Evolutionary conservation across 2,113 vertebrate genomes (phyloP).

Genomic region (Aplodontia rufa): DNA sequence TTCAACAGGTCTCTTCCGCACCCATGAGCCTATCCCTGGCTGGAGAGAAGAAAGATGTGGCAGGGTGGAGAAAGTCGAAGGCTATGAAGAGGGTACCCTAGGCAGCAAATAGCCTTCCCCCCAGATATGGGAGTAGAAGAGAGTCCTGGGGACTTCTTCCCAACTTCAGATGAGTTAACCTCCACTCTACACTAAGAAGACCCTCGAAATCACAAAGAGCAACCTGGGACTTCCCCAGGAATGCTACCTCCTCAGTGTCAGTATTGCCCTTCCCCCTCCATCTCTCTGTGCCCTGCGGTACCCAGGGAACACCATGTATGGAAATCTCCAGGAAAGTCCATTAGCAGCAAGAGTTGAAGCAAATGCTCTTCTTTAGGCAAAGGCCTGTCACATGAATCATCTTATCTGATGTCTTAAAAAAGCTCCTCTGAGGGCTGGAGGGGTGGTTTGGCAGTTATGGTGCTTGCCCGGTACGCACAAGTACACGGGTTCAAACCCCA

Average conservation of each 20-base stretch:
- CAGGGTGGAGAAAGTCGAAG: background rate
- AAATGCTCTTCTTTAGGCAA: constrained; percentile 7
- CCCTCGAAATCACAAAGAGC: background rate
- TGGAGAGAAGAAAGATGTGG: background rate
- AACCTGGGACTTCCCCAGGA: background rate
- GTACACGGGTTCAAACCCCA: no score
- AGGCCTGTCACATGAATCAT: background rate
- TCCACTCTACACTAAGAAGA: background rate
- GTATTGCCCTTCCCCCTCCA: no score
- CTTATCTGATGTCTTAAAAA: constrained; percentile 34
- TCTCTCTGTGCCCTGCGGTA: background rate
- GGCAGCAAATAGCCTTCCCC: background rate
- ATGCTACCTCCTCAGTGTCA: background rate
- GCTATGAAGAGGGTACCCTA: no score
- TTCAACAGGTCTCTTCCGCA: fast-evolving
- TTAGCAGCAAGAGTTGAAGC: background rate
- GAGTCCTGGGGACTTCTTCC: background rate
- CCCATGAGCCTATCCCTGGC: background rate
- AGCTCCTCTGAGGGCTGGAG: no score
- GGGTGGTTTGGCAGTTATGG: no score
- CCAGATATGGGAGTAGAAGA: no score
- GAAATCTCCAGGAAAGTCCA: background rate
- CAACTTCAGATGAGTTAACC: background rate
- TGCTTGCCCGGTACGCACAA: no score
- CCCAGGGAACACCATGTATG: background rate